A percentile compares a stretch with the other conserved stretches of the same genome.
Conservation (phyloP, 2,113 vertebrate species). For the Monopterus albus region DNA sequence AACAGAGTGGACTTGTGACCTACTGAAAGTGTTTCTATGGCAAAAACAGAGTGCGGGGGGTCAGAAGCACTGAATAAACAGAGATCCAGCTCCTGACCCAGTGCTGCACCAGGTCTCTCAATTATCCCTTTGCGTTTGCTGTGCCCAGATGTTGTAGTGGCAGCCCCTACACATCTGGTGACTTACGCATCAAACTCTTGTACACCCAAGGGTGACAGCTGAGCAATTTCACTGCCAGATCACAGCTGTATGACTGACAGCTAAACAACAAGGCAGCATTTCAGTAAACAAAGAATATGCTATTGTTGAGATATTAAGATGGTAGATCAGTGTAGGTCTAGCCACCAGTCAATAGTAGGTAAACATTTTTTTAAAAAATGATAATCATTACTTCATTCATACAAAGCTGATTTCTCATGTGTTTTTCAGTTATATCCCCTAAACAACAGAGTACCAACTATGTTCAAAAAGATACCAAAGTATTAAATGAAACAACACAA, state of each 20-base stretch:
- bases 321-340: too few relatives aligned
- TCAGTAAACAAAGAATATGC: constrained; percentile 22
- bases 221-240: constrained; percentile 18
- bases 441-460: too few relatives aligned
- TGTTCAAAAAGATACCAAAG: background rate
- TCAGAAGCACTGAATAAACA: background rate
- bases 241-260: background rate
- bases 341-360: background rate
- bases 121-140: constrained; percentile 6
- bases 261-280: background rate
- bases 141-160: constrained; percentile 10
- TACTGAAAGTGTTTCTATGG: background rate
- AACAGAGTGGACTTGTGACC: background rate
- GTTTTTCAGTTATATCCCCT: too few relatives aligned
- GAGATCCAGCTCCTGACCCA: constrained; percentile 12
- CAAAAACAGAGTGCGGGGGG: constrained; percentile 15
- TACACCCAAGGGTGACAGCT: background rate
- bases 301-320: too few relatives aligned
- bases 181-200: constrained; percentile 9
- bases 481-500: background rate
- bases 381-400: too few relatives aligned
- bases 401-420: background rate
- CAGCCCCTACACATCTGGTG: constrained; percentile 31
- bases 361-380: too few relatives aligned
- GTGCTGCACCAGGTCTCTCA: constrained; percentile 27